Base-by-base conservation (phyloP, 2,888 invertebrate species). In the Cephus runcator region DNA sequence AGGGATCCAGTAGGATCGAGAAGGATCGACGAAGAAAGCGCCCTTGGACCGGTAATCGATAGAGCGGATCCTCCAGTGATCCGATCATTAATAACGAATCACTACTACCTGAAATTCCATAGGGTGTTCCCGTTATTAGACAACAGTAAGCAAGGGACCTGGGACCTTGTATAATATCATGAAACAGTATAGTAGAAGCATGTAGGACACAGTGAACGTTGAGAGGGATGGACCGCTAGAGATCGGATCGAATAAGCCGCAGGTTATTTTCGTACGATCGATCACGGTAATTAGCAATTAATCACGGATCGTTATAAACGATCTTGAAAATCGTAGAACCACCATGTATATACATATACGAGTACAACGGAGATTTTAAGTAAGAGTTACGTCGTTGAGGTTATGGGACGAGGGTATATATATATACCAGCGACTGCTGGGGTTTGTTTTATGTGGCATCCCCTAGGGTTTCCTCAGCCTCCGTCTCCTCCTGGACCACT, bases 251-350 rank as follows among this genome's bases (percentile, higher is more conserved):
- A 40, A 40, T 40, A 40, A 15, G 40, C 40, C 40, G 15, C 40
- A 77, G 86, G 87, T 87, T 87, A 86, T 88, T 87, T 88, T 87
- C 86, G 83, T 84, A n/a, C 69, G 73, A 79, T 79, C 79, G 76
- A 76, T 76, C 79, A 80, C 33, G 75, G 85, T 87, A 89, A 89
- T 89, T 88, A 88, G 84, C 85, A 86, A 89, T 89, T 88, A 88
- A 89, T 88, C 88, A 76, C 79, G 69, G 76, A 71, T 78, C 75
- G 73, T 78, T 77, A 77, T 75, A 33, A 77, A 15, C 74, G 74
- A 77, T 77, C 40, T 40, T 40, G 71, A 35, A 69, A 77, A 73
- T 73, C 73, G 36, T 76, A 71, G 76, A 73, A 73, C 73, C 56
- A 69, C 15, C 40, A 40, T 40, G 0, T 40, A 40, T 40, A 40